Conservation (phyloP, 2,888 invertebrate species). For the Malthinus seriepunctatus region DNA sequence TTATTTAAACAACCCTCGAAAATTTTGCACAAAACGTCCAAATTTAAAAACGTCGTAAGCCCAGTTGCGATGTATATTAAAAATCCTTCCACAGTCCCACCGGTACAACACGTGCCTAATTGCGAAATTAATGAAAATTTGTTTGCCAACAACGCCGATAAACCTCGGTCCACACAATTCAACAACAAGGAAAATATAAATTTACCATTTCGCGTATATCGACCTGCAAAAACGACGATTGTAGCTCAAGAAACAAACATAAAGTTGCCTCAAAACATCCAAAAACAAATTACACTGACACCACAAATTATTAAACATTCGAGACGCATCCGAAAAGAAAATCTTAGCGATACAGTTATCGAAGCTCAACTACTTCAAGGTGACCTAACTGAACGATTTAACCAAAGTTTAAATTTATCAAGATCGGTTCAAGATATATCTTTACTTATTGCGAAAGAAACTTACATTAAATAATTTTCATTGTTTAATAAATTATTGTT, state of each 20-base stretch:
- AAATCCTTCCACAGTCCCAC: background rate
- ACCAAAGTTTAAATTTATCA: conserved; percentile 2
- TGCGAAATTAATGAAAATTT: background rate
- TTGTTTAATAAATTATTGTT: no score
- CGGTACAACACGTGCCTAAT: background rate
- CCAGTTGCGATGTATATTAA: background rate
- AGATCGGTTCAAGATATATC: conserved; percentile 1
- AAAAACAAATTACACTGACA: background rate
- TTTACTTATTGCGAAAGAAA: background rate
- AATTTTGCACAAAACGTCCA: no score
- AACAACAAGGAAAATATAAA: background rate
- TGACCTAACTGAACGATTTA: background rate
- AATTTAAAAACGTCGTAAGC: background rate
- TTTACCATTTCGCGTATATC: conserved; percentile 1
- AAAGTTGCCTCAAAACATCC: background rate
- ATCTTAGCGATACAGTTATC: background rate
- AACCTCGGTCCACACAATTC: background rate
- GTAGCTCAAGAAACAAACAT: background rate
- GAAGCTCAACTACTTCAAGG: background rate
- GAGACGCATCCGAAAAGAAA: background rate
- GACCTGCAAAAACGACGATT: background rate
- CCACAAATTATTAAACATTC: conserved; percentile 3
- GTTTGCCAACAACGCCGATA: background rate
- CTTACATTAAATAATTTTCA: background rate
- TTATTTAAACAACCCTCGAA: no score